Evolutionary conservation across 2,888 invertebrate genomes (phyloP).

Genomic region (Chirona hameri): DNA sequence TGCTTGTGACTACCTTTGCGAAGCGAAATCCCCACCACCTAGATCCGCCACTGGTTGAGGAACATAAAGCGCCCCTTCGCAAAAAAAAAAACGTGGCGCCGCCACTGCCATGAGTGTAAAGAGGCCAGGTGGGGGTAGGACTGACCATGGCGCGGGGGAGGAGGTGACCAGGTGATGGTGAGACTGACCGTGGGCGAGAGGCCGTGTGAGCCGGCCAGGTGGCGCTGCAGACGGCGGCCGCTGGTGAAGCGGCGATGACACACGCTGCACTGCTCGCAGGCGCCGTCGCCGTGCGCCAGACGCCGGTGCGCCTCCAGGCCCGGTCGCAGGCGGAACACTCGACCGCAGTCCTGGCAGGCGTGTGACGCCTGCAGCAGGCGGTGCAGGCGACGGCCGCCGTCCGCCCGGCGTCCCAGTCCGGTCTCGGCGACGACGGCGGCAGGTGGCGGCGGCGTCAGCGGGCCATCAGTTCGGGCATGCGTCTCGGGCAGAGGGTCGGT

Average conservation of each 20-base stretch:
- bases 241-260: constrained; percentile 22
- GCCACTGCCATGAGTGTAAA: no score
- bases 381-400: background rate
- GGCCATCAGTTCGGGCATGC: background rate
- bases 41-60: no score
- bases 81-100: no score
- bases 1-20: no score
- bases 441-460: background rate
- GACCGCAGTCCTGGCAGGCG: constrained; percentile 1
- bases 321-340: background rate
- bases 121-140: no score
- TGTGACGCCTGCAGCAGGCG: constrained; percentile 12
- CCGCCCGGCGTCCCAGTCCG: background rate
- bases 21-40: no score
- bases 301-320: constrained; percentile 9
- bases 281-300: constrained; percentile 12
- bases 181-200: no score
- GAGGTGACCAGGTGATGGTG: no score
- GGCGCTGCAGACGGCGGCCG: background rate
- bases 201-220: no score
- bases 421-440: background rate
- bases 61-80: no score
- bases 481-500: background rate
- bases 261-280: background rate
- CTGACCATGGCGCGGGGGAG: no score